Evolutionary conservation across 1,140 invertebrate species (phyloP).

Genomic region (Temnothorax curvispinosus): DNA sequence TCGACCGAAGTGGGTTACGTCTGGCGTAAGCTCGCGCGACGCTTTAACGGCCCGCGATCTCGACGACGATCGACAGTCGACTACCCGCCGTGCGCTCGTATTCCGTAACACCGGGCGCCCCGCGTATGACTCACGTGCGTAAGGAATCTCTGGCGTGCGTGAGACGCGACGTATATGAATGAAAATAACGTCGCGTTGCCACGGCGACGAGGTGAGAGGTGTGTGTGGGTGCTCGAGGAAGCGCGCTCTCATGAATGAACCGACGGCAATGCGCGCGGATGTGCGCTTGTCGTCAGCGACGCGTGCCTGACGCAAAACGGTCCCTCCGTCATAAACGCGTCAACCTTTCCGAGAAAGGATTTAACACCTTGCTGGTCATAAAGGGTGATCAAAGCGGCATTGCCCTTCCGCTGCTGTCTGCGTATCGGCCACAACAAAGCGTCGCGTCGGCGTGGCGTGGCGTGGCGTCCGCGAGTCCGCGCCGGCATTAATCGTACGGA

Average conservation of each 20-base stretch:
- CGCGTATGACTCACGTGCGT: constrained; percentile 60
- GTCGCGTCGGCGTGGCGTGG: not conserved
- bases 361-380: constrained; percentile 38
- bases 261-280: constrained; percentile 9
- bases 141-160: constrained; percentile 57
- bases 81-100: not conserved
- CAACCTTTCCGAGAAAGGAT: not conserved
- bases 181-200: constrained; percentile 66
- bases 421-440: constrained; percentile 27
- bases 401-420: constrained; percentile 6
- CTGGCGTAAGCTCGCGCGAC: not conserved
- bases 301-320: not conserved
- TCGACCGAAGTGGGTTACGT: not conserved
- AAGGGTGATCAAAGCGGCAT: constrained; percentile 56
- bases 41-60: not conserved
- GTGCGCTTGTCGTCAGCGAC: not conserved
- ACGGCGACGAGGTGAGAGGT: constrained; percentile 54
- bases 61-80: constrained; percentile 7
- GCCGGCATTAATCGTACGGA: not conserved
- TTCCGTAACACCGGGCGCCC: constrained; percentile 11
- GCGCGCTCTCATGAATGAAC: constrained; percentile 67
- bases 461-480: not conserved
- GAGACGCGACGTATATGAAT: constrained; percentile 59
- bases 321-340: constrained; percentile 2
- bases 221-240: constrained; percentile 56